Evolutionary conservation across 2,888 invertebrate genomes (phyloP).

Genomic region (Heliconius cydno): DNA sequence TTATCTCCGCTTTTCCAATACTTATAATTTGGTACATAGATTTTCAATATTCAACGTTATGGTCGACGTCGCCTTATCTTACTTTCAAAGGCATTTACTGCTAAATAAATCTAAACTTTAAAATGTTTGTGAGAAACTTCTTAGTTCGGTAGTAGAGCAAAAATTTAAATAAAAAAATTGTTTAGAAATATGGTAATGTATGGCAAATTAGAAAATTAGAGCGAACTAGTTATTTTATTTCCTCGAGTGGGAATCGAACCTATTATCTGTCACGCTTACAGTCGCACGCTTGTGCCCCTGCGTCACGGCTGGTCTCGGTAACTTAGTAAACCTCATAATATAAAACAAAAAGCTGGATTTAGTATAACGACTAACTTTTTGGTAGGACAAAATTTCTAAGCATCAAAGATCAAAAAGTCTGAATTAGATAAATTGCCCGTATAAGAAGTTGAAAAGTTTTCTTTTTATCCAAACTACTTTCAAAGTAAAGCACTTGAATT

Average conservation of each 20-base stretch:
- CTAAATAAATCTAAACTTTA: constrained; percentile 22
- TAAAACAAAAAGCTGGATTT: not conserved
- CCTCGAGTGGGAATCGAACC: too few relatives aligned
- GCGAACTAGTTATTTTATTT: too few relatives aligned
- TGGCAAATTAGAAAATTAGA: not conserved
- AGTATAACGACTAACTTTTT: constrained; percentile 1
- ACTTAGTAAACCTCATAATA: not conserved
- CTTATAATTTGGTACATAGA: constrained; percentile 40
- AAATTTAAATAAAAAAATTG: not conserved
- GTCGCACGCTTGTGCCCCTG: too few relatives aligned
- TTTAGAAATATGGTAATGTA: not conserved
- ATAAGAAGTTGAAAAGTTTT: constrained; percentile 5
- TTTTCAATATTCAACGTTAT: constrained; percentile 39
- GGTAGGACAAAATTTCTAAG: not conserved
- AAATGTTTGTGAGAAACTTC: constrained; percentile 12
- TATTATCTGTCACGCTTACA: too few relatives aligned
- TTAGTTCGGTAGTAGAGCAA: not conserved
- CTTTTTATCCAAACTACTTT: constrained; percentile 18
- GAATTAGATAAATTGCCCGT: constrained; percentile 21
- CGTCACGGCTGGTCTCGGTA: too few relatives aligned
- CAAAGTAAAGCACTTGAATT: constrained; percentile 19
- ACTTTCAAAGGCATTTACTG: constrained; percentile 18
- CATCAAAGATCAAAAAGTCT: not conserved
- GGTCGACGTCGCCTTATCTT: constrained; percentile 37
- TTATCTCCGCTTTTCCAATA: constrained; percentile 38